Conservation (phyloP, 2,888 invertebrate species). For the Cremastobaeus sp. region DNA sequence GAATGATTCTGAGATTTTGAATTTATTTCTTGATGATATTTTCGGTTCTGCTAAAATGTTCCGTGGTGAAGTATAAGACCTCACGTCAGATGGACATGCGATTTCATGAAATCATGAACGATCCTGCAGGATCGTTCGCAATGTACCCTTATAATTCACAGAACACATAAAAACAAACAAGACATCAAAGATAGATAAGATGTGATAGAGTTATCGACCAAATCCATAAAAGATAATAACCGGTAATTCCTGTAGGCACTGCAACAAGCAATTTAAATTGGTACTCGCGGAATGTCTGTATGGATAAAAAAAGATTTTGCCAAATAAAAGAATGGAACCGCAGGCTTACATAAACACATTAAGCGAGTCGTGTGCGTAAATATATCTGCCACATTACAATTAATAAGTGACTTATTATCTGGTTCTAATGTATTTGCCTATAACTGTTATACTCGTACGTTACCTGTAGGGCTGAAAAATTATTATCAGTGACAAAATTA, state of each 20-base stretch:
- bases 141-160: slow-evolving; percentile 37
- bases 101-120: slow-evolving; percentile 8
- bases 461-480: slow-evolving; percentile 13
- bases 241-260: slow-evolving; percentile 57
- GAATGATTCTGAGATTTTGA: too few relatives aligned
- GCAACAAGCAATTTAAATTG: slow-evolving; percentile 62
- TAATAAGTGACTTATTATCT: slow-evolving; percentile 50
- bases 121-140: slow-evolving; percentile 29
- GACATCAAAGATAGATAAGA: slow-evolving; percentile 56
- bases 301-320: slow-evolving; percentile 50
- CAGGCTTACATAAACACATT: slow-evolving; percentile 50
- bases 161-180: slow-evolving; percentile 48
- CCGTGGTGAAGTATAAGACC: too few relatives aligned
- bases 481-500: slow-evolving; percentile 8
- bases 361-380: slow-evolving; percentile 38
- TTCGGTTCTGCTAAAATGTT: too few relatives aligned
- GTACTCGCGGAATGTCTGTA: slow-evolving; percentile 51
- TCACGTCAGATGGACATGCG: background rate
- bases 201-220: slow-evolving; percentile 64
- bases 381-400: slow-evolving; percentile 47
- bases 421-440: too few relatives aligned
- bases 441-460: slow-evolving; percentile 43
- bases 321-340: slow-evolving; percentile 40
- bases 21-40: too few relatives aligned
- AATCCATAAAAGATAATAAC: slow-evolving; percentile 65